phyloP scores from a whole-genome alignment of 2,888 invertebrate genomes.

The Archips crataeganus region DNA sequence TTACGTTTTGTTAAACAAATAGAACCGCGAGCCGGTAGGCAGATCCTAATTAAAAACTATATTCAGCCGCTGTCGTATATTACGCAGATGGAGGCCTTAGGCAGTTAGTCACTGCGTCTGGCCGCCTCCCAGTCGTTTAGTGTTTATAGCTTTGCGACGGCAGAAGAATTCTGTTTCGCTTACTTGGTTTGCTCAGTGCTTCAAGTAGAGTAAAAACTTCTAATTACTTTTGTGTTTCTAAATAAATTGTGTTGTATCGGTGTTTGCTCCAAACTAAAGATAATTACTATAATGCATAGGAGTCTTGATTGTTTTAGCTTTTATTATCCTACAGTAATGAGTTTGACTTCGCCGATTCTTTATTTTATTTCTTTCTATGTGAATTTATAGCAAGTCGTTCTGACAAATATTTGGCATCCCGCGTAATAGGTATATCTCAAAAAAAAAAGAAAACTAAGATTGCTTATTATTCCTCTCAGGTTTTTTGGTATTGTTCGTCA shows the following conservation, averaged over 20 bases:
- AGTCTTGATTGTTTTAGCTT: neutral
- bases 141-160: slow-evolving; percentile 61
- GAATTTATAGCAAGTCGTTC: no score
- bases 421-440: no score
- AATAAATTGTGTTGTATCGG: neutral
- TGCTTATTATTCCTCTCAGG: neutral
- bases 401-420: no score
- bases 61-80: slow-evolving; percentile 73
- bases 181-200: slow-evolving; percentile 42
- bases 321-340: neutral
- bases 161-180: slow-evolving; percentile 53
- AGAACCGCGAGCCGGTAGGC: slow-evolving; percentile 73
- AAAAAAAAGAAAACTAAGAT: no score
- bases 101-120: slow-evolving; percentile 71
- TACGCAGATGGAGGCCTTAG: slow-evolving; percentile 69
- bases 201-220: slow-evolving; percentile 4
- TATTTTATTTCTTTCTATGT: no score
- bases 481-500: neutral
- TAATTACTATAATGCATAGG: neutral
- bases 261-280: neutral
- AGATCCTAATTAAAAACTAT: slow-evolving; percentile 82
- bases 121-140: slow-evolving; percentile 74
- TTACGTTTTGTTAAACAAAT: slow-evolving; percentile 79
- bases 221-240: slow-evolving; percentile 15
- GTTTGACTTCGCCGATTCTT: no score